Evolutionary conservation across 2,888 invertebrate species (phyloP), one percentile per base, ranked within the genome.

Genomic region (Margaritifera margaritifera): DNA sequence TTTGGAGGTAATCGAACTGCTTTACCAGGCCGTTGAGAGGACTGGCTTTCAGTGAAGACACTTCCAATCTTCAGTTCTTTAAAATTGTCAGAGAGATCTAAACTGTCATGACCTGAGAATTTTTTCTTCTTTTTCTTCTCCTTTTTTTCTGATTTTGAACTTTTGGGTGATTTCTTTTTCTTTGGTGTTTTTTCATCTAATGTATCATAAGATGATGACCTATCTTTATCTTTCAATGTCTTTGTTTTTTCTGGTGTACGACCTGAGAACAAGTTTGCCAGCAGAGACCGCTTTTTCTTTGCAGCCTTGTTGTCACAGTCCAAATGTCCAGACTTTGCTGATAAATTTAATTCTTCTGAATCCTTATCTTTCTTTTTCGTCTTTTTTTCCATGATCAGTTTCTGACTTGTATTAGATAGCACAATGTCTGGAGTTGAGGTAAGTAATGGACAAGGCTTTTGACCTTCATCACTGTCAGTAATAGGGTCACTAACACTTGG

Each of bases 201-300:
- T 20, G 80, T 80, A 69, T 83, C 80, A 51, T 77, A 79, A 18
- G 84, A 76, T 31, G 85, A 81, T 4, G 82, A 82, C 25, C 80
- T 84, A 50, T 82, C 80, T 68, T 84, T 81, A 4, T 82, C 83
- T 55, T 79, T 78, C 66, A 74, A 31, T 1, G 66, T 78, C 76
- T 74, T 75, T 50, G 61, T 55, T 64, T 68, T 74, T 62, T 76
- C 74, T 50, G 86, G 80, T 20, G 81, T 88, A n/a, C 74, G 72
- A 50, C 70, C 72, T 42, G 72, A 72, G 52, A 77, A 59, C 27
- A 77, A 62, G n/a, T 69, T 67, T 0, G 73, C 72, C 24, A 87
- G 74, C 4, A 86, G 72, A 15, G 87, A 84, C 65, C 80, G 80
- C 60, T 83, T 80, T 68, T 88, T 89, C 65, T 89, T 77, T 31